Conservation (phyloP, 1,140 invertebrate species). For the Plutomurus gul region DNA sequence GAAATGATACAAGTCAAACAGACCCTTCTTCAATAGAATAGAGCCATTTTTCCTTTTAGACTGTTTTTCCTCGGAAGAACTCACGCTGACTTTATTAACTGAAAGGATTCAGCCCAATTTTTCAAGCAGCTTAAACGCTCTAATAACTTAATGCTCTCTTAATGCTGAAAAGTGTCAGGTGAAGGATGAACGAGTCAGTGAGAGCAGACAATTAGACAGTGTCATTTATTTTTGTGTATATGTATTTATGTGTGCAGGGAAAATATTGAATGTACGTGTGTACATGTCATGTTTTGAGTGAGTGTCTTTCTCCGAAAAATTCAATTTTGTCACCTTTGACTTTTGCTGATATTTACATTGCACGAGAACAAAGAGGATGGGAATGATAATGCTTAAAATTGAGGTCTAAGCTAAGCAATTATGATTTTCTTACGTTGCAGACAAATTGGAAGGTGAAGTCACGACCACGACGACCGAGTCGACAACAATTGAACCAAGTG, state of each 20-base stretch:
- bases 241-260: too few relatives aligned
- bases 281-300: too few relatives aligned
- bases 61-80: background rate
- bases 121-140: background rate
- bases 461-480: constrained; percentile 2
- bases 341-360: background rate
- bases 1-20: background rate
- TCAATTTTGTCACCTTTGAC: too few relatives aligned
- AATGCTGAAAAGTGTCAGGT: background rate
- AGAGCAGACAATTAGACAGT: background rate
- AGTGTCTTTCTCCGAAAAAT: too few relatives aligned
- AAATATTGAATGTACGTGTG: too few relatives aligned
- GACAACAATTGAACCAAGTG: background rate
- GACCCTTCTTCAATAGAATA: background rate
- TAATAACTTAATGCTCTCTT: constrained; percentile 7
- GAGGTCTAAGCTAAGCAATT: background rate
- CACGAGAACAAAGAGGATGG: too few relatives aligned
- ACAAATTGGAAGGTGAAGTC: constrained; percentile 48
- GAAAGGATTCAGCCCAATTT: background rate
- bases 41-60: background rate
- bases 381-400: background rate
- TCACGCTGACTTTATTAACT: background rate
- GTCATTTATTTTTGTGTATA: too few relatives aligned
- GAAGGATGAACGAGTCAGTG: background rate
- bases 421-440: constrained; percentile 28